Base-by-base conservation (phyloP, 1,140 invertebrate species). In the Homarus americanus region DNA sequence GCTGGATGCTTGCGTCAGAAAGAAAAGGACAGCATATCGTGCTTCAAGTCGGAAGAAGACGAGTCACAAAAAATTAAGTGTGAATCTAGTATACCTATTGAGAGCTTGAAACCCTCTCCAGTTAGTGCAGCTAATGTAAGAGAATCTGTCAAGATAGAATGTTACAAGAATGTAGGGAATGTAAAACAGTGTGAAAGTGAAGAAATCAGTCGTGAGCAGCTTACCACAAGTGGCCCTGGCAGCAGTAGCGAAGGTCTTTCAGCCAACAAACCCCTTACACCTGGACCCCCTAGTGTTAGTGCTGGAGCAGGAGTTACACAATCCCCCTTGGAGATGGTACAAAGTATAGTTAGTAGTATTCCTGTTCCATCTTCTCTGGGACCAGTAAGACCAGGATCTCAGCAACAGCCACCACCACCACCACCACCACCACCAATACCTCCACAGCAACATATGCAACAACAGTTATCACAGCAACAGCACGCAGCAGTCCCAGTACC, bases 301-400 rank as follows among this genome's bases (percentile, higher is more conserved):
- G 87, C 92, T 38, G 84, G 91, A 75, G 88, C 34, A 78, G 88
- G 88, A 66, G 88, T 90, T 40, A 95, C 96, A 7, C 97, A 97
- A 93, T 96, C 96, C 44, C 97, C 96, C 2, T 93, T 97, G 34
- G 96, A 97, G 94, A 97, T 97, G 96, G 96, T 97, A 1, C 96
- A 97, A 93, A 97, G 96, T 94, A 96, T 97, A 28, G 96, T 97
- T 34, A 97, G 96, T 91, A 97, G 96, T 93, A 96, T 97, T 92
- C 96, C 97, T 94, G 95, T 96, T 84, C 95, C 96, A 79, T 86
- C 92, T 41, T 84, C 92, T n/a, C 72, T 90, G 28, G 82, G 80
- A 40, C 53, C 88, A 32, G 34, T 90, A 38, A 80, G 79, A 20
- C 66, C 49, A 76, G 75, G 66, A 17, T 49, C 53, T 44, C 88